These are phyloP conservation scores for Smittia aterrima DNA, from an alignment of 2,888 invertebrate genomes.

Conservation along the genomic window DNA sequence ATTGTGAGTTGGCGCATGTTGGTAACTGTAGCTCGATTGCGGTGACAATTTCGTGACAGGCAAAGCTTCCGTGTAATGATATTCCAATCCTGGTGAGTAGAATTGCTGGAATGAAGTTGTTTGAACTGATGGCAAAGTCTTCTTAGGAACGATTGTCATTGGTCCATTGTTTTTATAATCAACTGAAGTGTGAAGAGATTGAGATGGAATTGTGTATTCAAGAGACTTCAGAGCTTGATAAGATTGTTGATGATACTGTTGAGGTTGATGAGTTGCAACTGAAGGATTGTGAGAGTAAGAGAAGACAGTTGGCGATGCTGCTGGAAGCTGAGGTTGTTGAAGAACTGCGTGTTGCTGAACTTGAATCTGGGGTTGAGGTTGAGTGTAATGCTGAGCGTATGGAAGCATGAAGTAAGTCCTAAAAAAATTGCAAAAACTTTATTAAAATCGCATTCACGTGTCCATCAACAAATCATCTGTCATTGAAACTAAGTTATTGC, in stretches of 20 bases:
- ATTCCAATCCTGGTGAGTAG: constrained; percentile 36
- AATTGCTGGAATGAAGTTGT: constrained; percentile 33
- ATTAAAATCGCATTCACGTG: not conserved
- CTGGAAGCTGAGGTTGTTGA: not conserved
- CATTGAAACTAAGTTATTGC: not conserved
- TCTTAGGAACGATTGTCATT: constrained; percentile 4
- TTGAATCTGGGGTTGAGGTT: constrained; percentile 1
- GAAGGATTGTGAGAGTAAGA: constrained; percentile 44
- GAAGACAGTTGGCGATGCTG: constrained; percentile 43
- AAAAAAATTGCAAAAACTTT: constrained; percentile 24
- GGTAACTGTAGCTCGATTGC: not conserved
- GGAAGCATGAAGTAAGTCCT: constrained; percentile 44
- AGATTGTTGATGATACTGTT: constrained; percentile 35
- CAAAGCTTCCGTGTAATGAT: constrained; percentile 31
- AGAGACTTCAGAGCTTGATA: constrained; percentile 23
- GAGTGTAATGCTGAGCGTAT: constrained; percentile 9
- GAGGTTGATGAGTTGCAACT: constrained; percentile 36
- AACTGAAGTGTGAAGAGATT: constrained; percentile 15
- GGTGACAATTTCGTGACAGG: constrained; percentile 10
- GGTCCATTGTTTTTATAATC: constrained; percentile 26
- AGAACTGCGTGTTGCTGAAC: constrained; percentile 1
- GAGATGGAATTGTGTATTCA: constrained; percentile 33
- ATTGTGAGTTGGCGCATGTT: constrained; percentile 23
- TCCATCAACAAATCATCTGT: too few relatives aligned
- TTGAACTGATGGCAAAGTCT: constrained; percentile 19